Evolutionary conservation across 64 coral and sea anemone genomes (phyloP).

Genomic region (Montipora sp.): DNA sequence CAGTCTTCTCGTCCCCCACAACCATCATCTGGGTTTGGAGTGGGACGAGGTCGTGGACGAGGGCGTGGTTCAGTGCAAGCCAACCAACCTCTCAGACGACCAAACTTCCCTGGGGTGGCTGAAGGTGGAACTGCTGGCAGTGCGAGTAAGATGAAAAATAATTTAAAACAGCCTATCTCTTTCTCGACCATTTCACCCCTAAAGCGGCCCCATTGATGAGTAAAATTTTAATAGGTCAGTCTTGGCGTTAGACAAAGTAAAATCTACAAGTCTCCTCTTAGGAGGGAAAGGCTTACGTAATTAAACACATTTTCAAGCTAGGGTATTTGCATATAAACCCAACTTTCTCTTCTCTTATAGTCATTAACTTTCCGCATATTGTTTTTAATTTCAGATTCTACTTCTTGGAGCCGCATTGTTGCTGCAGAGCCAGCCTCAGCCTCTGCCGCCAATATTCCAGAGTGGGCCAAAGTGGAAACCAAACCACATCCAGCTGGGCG

Average conservation of each 20-base stretch:
- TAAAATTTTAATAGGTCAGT: too few relatives aligned
- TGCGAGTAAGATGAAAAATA: neutral
- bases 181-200: too few relatives aligned
- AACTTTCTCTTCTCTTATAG: neutral
- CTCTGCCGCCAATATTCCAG: conserved; percentile 29
- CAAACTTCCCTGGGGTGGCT: conserved; percentile 59
- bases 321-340: too few relatives aligned
- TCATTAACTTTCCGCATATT: neutral
- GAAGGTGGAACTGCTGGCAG: conserved; percentile 4
- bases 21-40: neutral
- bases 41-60: conserved; percentile 86
- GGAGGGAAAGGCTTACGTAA: too few relatives aligned
- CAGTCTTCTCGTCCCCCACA: conserved; percentile 19
- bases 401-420: conserved; percentile 46
- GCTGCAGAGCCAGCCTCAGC: neutral
- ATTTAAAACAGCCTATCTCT: too few relatives aligned
- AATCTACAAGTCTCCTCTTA: too few relatives aligned
- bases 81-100: conserved; percentile 78
- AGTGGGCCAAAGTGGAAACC: conserved; percentile 41
- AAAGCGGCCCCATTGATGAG: too few relatives aligned
- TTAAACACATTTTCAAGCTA: too few relatives aligned
- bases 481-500: conserved; percentile 24
- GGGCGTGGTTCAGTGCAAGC: conserved; percentile 56
- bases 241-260: too few relatives aligned
- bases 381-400: conserved; percentile 9